A percentile compares a stretch with the other conserved stretches of the same genome.
phyloP scores from a whole-genome alignment of 35 echinoderm and acorn worm species.

The Heliocidaris erythrogramma region DNA sequence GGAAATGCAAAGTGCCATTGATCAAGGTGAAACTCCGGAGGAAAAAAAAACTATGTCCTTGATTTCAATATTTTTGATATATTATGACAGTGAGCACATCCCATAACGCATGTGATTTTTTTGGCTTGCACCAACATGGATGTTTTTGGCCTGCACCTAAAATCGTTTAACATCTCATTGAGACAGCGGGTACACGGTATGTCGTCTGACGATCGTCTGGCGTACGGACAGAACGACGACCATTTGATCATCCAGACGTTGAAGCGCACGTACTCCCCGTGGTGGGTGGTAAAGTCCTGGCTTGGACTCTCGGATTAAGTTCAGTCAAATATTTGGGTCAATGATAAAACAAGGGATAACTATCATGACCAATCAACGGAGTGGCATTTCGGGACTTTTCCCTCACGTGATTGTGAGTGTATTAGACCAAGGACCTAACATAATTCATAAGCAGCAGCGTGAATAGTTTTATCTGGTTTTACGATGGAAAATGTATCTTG shows the following conservation, averaged over 20 bases:
- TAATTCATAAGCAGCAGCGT: too few species aligned
- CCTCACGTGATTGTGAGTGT: too few species aligned
- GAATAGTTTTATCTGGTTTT: too few species aligned
- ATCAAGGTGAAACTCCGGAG: background rate
- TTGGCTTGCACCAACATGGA: background rate
- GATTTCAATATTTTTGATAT: too few species aligned
- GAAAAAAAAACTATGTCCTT: background rate
- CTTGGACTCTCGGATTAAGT: background rate
- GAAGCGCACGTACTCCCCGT: background rate
- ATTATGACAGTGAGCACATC: too few species aligned
- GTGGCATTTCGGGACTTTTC: background rate
- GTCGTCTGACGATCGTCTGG: background rate
- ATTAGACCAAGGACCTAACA: too few species aligned
- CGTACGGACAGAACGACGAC: background rate
- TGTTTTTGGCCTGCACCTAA: background rate
- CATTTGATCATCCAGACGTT: background rate
- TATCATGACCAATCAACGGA: background rate
- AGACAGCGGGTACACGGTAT: background rate
- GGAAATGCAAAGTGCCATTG: background rate
- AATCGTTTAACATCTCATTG: conserved; percentile 40
- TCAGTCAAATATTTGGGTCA: background rate
- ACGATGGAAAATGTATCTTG: too few species aligned
- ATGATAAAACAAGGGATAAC: background rate
- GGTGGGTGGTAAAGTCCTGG: background rate
- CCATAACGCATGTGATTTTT: background rate